Conservation (phyloP, 2,888 invertebrate species). For the Cephus rjabovi region DNA sequence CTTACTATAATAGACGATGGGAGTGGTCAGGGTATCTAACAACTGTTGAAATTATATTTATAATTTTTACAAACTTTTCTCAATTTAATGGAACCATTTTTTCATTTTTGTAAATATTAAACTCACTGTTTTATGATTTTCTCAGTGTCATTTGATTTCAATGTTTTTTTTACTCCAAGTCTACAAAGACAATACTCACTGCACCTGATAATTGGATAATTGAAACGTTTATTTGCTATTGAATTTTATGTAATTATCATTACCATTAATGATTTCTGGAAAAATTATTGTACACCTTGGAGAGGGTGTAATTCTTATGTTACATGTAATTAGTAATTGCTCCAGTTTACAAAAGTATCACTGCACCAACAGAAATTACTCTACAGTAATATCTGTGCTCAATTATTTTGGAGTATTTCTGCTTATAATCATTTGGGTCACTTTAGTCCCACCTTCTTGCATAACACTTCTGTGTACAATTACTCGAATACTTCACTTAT, state of each 20-base stretch:
- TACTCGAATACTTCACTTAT: background rate
- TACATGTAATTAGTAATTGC: background rate
- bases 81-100: background rate
- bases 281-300: background rate
- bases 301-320: background rate
- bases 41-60: background rate
- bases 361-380: background rate
- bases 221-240: background rate
- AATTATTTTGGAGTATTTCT: background rate
- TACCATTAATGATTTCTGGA: background rate
- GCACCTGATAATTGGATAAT: background rate
- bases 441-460: background rate
- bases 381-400: background rate
- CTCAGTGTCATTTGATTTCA: background rate
- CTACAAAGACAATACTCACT: background rate
- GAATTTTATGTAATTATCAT: background rate
- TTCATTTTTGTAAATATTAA: background rate
- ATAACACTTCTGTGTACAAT: background rate
- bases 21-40: conserved; percentile 5
- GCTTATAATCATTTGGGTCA: background rate
- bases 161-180: background rate
- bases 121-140: background rate
- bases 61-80: background rate
- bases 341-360: background rate
- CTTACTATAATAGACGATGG: background rate